Base-by-base conservation (phyloP, 2,888 invertebrate genomes). In the Chrysodeixis includens region DNA sequence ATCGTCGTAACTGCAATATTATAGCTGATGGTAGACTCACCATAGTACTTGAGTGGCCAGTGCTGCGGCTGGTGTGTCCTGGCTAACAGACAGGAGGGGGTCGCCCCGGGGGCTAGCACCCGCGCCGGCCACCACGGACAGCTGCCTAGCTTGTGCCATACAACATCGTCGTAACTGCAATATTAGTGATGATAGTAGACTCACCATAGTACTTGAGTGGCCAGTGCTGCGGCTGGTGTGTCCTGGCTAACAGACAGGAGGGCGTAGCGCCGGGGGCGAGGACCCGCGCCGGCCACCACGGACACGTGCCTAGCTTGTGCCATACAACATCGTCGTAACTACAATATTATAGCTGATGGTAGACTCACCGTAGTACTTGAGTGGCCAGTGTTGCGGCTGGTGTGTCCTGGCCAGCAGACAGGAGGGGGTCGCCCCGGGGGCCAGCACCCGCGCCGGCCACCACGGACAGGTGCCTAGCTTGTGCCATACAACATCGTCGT, bases 51-150 rank as follows among this genome's bases (percentile, higher is more conserved):
- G 40, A 94, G 89, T n/a, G 94, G 93, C 93, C 92, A 93, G 56
- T 94, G 88, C 12, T 83, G 81, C 0, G 86, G 82, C 0, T 86
- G 67, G 69, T 93, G 94, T 0, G 74, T 62, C 8, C 89, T 73
- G 0, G 88, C 49, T 20, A 93, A 84, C 44, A 95, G 84, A 54
- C 94, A 93, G 0, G 91, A 84, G 0, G 94, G 94, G 56, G 84
- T 77, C 1, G 87, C 77, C 0, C 93, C 93, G 0, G 94, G 94
- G 0, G 91, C 69, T 6, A 95, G 84, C 54, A 95, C 91, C 0
- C 90, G 86, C 2, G 94, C 94, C 54, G 94, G 94, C 94, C 94
- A 95, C 94, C 94, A 95, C 14, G 92, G 74, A 20, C 92, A 93
- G 0, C 85, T 44, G 57, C 91, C 91, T 14, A 94, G 84, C 81